Evolutionary conservation across 2,888 invertebrate species (phyloP), one percentile per base, ranked within the genome.

Genomic region (Platycnemis pennipes): DNA sequence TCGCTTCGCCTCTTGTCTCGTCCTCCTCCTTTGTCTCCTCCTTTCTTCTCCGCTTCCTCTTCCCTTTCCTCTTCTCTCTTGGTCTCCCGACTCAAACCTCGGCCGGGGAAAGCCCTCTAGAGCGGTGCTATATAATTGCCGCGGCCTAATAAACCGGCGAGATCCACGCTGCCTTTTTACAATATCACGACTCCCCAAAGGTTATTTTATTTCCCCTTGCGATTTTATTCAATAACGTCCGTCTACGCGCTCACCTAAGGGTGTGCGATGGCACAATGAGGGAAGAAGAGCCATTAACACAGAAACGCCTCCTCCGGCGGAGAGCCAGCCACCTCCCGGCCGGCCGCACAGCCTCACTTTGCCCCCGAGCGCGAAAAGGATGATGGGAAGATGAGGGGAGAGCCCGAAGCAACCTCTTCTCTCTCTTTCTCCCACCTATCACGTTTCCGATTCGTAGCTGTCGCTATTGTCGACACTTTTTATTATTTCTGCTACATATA

Each of bases 141-240:
- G 77, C 37, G 31, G 77, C 22, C 77, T 77, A 77, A 77, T 77
- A 77, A 77, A 77, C 77, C 77, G 37, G 31, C 3, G 37, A 37
- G 37, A 37, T 77, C 77, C 77, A 77, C 77, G 77, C 77, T 77
- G 37, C 31, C 77, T 77, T 77, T 77, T 77, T 77, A 77, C 77
- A 77, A 77, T 77, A 77, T 77, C 77, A 77, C 77, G 77, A 77
- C 77, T 77, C 77, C 37, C 37, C 77, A 26, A 16, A 77, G 77
- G 37, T n/a, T 77, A 37, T 77, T 77, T 77, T 37, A 37, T 77
- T 77, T 8, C 77, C 77, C 77, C 77, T 31, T 77, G 77, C 77
- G 77, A 77, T 77, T 77, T 77, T 77, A 77, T 77, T 77, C 77
- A 77, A 77, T 77, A 77, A 77, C 77, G 8, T 31, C 37, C 77